Conservation (phyloP, 2,888 invertebrate genomes). For the Herminia tarsipennalis region DNA sequence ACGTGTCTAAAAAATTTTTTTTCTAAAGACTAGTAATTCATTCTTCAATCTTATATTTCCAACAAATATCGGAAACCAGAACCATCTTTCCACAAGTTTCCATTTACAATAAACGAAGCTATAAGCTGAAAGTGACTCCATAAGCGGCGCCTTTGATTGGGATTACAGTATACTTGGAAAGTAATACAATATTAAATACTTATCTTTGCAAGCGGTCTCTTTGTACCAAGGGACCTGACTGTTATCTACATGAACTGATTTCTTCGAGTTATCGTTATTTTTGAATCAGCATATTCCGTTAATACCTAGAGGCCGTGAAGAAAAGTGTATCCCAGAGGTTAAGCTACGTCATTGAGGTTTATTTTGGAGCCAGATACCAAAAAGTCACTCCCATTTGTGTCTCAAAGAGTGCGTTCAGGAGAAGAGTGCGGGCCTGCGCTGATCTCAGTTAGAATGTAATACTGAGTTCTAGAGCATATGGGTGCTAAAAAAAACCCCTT, state of each 20-base stretch:
- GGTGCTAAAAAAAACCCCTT: no score
- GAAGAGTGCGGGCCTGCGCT: no score
- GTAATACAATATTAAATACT: slow-evolving; percentile 59
- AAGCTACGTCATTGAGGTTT: no score
- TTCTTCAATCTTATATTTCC: slow-evolving; percentile 21
- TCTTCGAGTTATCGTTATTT: slow-evolving; percentile 19
- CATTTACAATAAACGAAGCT: slow-evolving; percentile 47
- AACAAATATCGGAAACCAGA: slow-evolving; percentile 15
- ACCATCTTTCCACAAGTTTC: slow-evolving; percentile 33
- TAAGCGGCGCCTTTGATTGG: slow-evolving; percentile 51
- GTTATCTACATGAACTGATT: slow-evolving; percentile 36
- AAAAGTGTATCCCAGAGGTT: no score
- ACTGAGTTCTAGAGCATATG: no score
- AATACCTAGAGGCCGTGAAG: no score
- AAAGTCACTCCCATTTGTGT: no score
- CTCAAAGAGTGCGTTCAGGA: no score
- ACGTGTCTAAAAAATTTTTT: no score
- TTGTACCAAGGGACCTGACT: slow-evolving; percentile 31
- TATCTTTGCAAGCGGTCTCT: slow-evolving; percentile 46
- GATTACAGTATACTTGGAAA: slow-evolving; percentile 62
- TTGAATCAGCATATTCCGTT: slow-evolving; percentile 3
- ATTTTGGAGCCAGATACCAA: no score
- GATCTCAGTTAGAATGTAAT: no score
- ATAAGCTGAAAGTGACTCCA: slow-evolving; percentile 45
- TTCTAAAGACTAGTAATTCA: no score